Percentiles rank a stretch among this genome's conserved stretches.
Conservation (phyloP, 2,888 invertebrate genomes). For the Onthophagus sagittarius region DNA sequence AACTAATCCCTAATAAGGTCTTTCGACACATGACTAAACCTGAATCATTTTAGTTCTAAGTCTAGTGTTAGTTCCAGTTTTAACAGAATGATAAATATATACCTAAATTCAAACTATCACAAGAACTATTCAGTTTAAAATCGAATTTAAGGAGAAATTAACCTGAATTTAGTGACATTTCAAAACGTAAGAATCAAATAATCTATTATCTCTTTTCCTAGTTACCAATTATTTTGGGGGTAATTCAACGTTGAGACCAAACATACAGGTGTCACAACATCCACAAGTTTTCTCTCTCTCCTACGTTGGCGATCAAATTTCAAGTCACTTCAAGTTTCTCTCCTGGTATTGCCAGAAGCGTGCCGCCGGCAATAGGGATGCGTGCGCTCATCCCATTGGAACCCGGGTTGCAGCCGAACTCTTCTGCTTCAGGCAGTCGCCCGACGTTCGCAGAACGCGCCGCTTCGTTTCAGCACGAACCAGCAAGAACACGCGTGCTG, state of each 20-base stretch:
- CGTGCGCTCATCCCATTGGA: background rate
- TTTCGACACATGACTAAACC: too few relatives aligned
- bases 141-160: too few relatives aligned
- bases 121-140: too few relatives aligned
- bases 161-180: too few relatives aligned
- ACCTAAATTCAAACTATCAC: too few relatives aligned
- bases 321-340: background rate
- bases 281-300: background rate
- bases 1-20: too few relatives aligned
- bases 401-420: background rate
- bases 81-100: too few relatives aligned
- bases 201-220: too few relatives aligned
- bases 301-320: background rate
- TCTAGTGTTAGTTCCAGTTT: too few relatives aligned
- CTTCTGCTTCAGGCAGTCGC: background rate
- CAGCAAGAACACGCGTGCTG: background rate
- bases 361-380: background rate
- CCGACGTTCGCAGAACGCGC: background rate
- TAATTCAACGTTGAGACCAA: background rate
- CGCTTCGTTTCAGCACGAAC: background rate
- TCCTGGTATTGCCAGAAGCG: background rate
- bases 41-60: too few relatives aligned
- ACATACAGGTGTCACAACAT: background rate
- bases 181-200: too few relatives aligned
- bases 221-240: background rate